These are phyloP conservation scores for Spea hammondii DNA, from an alignment of 2,797 vertebrate genomes.

Conservation along the genomic window DNA sequence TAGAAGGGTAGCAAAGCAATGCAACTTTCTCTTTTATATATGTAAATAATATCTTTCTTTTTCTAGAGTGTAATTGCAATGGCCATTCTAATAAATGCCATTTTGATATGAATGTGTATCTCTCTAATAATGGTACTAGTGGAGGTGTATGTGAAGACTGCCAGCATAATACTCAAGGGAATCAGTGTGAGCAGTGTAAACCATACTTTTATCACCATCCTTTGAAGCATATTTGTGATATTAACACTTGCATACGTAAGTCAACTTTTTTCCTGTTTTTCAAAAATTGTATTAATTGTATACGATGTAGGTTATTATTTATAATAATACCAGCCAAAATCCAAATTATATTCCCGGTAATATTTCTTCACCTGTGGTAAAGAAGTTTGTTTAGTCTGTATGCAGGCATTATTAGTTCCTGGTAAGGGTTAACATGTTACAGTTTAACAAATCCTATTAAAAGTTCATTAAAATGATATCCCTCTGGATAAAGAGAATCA, in stretches of 20 bases:
- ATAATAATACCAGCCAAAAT: too few relatives aligned
- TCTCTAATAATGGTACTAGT: conserved; percentile 64
- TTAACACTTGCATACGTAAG: conserved; percentile 75
- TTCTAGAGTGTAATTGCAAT: conserved; percentile 80
- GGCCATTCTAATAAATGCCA: conserved; percentile 79
- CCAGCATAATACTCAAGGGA: conserved; percentile 72
- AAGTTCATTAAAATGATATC: too few relatives aligned
- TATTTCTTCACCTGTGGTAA: too few relatives aligned
- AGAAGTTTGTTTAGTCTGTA: too few relatives aligned
- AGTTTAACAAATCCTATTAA: too few relatives aligned
- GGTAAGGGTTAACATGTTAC: too few relatives aligned
- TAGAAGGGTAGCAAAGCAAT: too few relatives aligned
- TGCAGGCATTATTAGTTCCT: too few relatives aligned
- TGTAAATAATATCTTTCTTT: conserved; percentile 16
- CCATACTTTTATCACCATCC: conserved; percentile 75
- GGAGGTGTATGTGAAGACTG: conserved; percentile 84
- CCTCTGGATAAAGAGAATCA: too few relatives aligned
- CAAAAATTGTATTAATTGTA: too few relatives aligned
- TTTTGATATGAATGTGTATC: conserved; percentile 70
- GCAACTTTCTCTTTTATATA: neutral
- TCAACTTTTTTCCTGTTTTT: neutral
- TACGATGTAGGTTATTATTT: too few relatives aligned
- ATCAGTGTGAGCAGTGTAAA: conserved; percentile 78
- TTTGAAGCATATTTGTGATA: conserved; percentile 65
- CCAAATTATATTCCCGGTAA: too few relatives aligned